A percentile compares a stretch with the other conserved stretches of the same genome.
phyloP scores from a whole-genome alignment of 2,113 vertebrate species.

The Vulpes lagopus region DNA sequence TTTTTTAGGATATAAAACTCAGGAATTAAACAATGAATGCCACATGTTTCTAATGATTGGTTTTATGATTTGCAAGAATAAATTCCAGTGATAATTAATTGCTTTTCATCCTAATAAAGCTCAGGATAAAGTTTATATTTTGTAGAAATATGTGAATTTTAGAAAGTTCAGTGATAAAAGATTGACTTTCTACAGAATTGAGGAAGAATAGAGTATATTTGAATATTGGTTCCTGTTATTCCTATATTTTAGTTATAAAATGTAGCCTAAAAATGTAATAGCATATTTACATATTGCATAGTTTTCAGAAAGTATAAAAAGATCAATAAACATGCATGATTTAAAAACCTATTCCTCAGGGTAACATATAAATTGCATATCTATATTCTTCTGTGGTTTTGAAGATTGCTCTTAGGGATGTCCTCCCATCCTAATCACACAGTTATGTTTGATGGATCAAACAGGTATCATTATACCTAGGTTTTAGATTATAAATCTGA shows the following conservation, averaged over 20 bases:
- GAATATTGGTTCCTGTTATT: neutral
- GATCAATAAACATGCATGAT: neutral
- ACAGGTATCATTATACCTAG: neutral
- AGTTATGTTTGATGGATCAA: neutral
- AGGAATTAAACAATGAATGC: conserved; percentile 61
- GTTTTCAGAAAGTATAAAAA: conserved; percentile 28
- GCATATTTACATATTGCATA: neutral
- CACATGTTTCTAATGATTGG: conserved; percentile 4
- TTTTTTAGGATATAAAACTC: conserved; percentile 36
- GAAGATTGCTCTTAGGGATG: neutral
- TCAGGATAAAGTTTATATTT: conserved; percentile 12
- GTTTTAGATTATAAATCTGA: neutral
- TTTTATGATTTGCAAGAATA: conserved; percentile 42
- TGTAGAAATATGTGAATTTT: conserved; percentile 66
- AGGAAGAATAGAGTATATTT: neutral
- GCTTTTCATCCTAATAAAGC: neutral
- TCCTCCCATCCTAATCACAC: neutral
- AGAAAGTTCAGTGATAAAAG: neutral
- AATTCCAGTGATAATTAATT: conserved; percentile 49
- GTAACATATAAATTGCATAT: neutral
- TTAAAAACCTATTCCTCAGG: neutral
- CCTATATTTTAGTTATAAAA: conserved; percentile 26
- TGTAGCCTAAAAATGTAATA: neutral
- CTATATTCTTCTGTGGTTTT: neutral
- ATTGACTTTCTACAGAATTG: neutral